Base-by-base conservation (phyloP, 1,140 invertebrate species). In the Sitophilus oryzae region DNA sequence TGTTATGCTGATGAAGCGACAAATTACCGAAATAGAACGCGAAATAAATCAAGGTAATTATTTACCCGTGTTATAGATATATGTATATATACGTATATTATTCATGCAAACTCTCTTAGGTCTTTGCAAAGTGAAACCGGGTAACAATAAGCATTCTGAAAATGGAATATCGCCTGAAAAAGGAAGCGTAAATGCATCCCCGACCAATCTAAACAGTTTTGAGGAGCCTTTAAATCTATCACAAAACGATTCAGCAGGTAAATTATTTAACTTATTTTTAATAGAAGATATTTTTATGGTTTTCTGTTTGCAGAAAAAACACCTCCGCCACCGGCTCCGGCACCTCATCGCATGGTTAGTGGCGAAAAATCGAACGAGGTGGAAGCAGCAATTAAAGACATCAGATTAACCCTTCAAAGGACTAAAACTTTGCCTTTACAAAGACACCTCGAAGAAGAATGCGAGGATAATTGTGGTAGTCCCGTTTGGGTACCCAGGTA, bases 351-450 rank as follows among this genome's bases (percentile, higher is more conserved):
- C n/a, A 70, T 74, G 38, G 58, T 66, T 4, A 62, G 61, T 49
- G 70, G 72, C 35, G 73, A 75, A 55, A 67, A 65, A 45, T 72
- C 76, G 50, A 74, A 69, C 48, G 68, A 76, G 9, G 80, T 88
- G 6, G 85, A 88, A 66, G 84, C 86, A 55, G 86, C 86, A 15
- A 87, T 91, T 62, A 85, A 88, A 67, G 88, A 89, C 64, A 88
- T 89, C 61, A 80, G 85, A 56, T 79, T 87, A 61, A 86, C 87
- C 2, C 73, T 90, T 48, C 86, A 89, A 67, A 78, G 85, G 51
- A 88, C 86, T 36, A 88, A 87, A 72, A 79, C 79, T 11, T 63
- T 83, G 41, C 81, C 80, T 11, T 71, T 81, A 1, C 78, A 79
- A 62, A 79, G 66, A 41, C 67, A 68, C 61, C 63, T 64, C 30